Base-by-base conservation (phyloP, 2,888 invertebrate species). In the Drosophila maculinotata region DNA sequence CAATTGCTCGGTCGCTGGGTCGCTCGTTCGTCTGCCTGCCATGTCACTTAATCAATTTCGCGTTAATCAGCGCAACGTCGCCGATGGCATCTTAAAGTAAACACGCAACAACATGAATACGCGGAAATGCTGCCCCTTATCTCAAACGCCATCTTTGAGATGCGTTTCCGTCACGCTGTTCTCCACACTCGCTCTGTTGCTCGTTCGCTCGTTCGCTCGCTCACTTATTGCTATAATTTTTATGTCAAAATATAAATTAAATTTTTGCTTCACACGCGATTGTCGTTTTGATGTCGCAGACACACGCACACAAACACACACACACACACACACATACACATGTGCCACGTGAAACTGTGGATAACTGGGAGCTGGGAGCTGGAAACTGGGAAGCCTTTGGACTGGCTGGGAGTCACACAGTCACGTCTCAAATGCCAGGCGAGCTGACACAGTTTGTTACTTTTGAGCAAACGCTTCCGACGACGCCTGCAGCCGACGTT, bases 381-480 rank as follows among this genome's bases (percentile, higher is more conserved):
- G 41, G 45, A 1, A 45, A 5, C 26, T 51, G 66, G 48, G 58
- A 45, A 76, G 45, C 75, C 53, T 58, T 70, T 76, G 10, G 54
- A 71, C 56, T 71, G 60, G 33, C 54, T 31, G 39, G 53, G 68
- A 76, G 87, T 87, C 81, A 68, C 65, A 83, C 76, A 87, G 89
- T 87, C 88, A 89, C 89, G 88, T 89, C 83, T 79, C 79, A 71
- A 73, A 75, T 72, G 80, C 82, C 82, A 76, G 69, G 79, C 75
- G 66, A 83, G 72, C 87, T 89, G 89, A 87, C 88, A 89, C 79
- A 85, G 77, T 88, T 89, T 88, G 83, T 88, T 88, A 89, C 85
- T 84, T 80, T 82, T 74, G 75, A 82, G 69, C 66, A 83, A 80
- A 67, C 60, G 80, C 54, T 76, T 48, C 60, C 62, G 49, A 42